Conservation (phyloP, 2,888 invertebrate genomes). For the Homarus gammarus region DNA sequence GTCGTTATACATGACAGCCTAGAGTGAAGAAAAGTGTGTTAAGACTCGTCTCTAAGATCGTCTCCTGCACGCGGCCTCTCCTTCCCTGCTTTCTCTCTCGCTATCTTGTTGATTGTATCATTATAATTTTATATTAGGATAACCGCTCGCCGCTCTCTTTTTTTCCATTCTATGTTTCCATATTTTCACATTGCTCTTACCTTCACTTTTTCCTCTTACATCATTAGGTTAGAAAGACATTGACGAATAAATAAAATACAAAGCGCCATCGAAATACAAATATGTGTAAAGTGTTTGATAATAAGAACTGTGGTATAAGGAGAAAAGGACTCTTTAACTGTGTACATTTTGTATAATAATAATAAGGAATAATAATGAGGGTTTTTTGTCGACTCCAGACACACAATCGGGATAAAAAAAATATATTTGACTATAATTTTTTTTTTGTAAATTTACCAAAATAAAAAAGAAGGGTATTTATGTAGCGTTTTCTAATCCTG, state of each 20-base stretch:
- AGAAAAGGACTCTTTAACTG: conserved; percentile 55
- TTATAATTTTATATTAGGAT: conserved; percentile 53
- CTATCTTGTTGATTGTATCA: conserved; percentile 55
- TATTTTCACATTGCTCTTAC: conserved; percentile 37
- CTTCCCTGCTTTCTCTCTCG: conserved; percentile 18
- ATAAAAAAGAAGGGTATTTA: conserved; percentile 50
- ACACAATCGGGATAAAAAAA: conserved; percentile 61
- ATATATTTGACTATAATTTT: conserved; percentile 48
- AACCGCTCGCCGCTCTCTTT: conserved; percentile 67
- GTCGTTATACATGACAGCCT: too few relatives aligned
- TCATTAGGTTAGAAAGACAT: conserved; percentile 51
- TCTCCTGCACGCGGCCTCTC: neutral
- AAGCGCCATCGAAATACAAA: conserved; percentile 53
- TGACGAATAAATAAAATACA: conserved; percentile 6
- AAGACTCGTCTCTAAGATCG: neutral
- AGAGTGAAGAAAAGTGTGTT: too few relatives aligned
- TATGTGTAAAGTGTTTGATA: conserved; percentile 25
- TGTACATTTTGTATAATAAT: conserved; percentile 71
- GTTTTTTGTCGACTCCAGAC: conserved; percentile 23
- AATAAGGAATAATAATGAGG: conserved; percentile 18
- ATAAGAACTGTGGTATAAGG: conserved; percentile 25
- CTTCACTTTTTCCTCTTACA: conserved; percentile 47
- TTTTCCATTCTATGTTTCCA: conserved; percentile 26
- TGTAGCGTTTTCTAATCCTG: conserved; percentile 10
- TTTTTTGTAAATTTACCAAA: conserved; percentile 66